Evolutionary conservation across 2,797 vertebrate genomes (phyloP), one percentile per base, ranked within the genome.

Genomic region (Schizopygopsis pylzovi): DNA sequence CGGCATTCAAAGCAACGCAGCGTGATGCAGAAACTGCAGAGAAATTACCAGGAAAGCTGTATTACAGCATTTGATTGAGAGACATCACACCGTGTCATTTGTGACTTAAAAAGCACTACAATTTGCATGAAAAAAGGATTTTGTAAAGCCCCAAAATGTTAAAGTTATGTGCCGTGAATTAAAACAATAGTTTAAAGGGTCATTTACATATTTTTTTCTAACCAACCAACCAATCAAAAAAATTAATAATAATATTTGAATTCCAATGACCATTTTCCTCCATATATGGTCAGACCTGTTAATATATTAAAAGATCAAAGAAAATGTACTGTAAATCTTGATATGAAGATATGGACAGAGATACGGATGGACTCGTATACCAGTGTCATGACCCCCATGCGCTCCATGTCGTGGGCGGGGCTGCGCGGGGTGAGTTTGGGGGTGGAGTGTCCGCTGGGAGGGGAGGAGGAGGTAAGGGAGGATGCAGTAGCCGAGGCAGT

Each of bases 331-430:
- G 9, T 37, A 54, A 54, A 54, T 76, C 4, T 49, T 75, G 15
- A 20, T 76, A 28, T 56, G 54, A 56, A 56, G 20, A 22, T 56
- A 76, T 13, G 18, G 52, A 65, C 18, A 13, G 25, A 80, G 45
- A 20, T 59, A 43, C 49, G 11, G 49, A 11, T 56, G 45, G 49
- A 49, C 77, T 12, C 61, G 22, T 82, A 90, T 95, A 99, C 98
- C 97, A 99, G 95, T 0, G 98, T 99, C 97, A 99, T 99, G 87
- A 98, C 96, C 43, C 98, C 98, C 98, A 99, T 99, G 68, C 98
- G 96, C 90, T 99, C 98, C 97, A 98, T 99, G 91, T 99, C 98
- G 4, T 97, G 93, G 59, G 97, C 97, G 6, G 98, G 98, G 86
- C 98, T 99, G 82, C 98, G 95, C 1, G 97, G 97, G 71, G 98